Conservation (phyloP, 2,113 vertebrate species). For the Ancistrus triradiatus region DNA sequence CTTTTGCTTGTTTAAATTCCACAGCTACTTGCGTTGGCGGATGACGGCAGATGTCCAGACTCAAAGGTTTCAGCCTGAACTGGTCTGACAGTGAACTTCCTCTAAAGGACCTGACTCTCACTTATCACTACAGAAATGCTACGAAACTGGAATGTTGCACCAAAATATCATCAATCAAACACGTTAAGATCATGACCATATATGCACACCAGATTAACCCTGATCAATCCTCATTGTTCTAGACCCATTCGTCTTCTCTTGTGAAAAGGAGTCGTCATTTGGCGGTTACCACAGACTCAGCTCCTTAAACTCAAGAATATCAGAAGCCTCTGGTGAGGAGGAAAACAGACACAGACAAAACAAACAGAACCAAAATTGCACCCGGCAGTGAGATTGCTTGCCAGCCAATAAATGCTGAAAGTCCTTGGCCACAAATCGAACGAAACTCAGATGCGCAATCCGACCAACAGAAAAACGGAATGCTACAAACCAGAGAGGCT, state of each 20-base stretch:
- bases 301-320: too few relatives aligned
- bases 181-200: not conserved
- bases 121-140: not conserved
- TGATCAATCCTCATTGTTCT: not conserved
- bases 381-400: too few relatives aligned
- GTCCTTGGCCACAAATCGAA: too few relatives aligned
- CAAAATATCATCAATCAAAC: constrained; percentile 6
- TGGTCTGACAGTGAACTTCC: constrained; percentile 30
- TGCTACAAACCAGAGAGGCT: too few relatives aligned
- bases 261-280: too few relatives aligned
- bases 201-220: not conserved
- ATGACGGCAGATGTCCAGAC: constrained; percentile 42
- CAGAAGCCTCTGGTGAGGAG: too few relatives aligned
- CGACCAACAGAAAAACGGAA: too few relatives aligned
- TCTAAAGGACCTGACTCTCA: constrained; percentile 22
- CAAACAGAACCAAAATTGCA: too few relatives aligned
- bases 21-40: constrained; percentile 58
- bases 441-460: too few relatives aligned
- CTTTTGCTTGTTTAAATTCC: constrained; percentile 28
- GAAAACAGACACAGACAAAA: too few relatives aligned
- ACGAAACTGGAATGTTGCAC: constrained; percentile 10
- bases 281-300: too few relatives aligned
- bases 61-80: constrained; percentile 51
- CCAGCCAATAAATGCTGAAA: too few relatives aligned
- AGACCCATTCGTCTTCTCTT: not conserved